A percentile compares a stretch with the other conserved stretches of the same genome.
phyloP scores from a whole-genome alignment of 2,797 vertebrate genomes.

The Rhincodon typus region DNA sequence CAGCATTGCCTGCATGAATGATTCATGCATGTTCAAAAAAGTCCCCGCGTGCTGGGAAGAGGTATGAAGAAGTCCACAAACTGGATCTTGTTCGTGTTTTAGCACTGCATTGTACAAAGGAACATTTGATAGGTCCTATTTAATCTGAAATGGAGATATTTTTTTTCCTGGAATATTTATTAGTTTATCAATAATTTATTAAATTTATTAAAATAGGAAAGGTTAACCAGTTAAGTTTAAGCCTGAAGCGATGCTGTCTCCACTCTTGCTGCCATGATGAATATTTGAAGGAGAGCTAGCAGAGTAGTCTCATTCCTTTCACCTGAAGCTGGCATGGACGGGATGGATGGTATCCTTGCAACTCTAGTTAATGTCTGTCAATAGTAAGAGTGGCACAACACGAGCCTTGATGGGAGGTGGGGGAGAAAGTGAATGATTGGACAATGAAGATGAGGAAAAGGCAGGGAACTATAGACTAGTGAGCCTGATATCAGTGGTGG shows the following conservation, averaged over 20 bases:
- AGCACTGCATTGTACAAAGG: background rate
- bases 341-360: background rate
- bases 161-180: too few relatives aligned
- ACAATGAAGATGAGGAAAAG: background rate
- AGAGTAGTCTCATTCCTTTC: background rate
- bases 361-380: background rate
- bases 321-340: background rate
- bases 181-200: background rate
- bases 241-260: background rate
- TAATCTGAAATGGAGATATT: background rate
- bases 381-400: background rate
- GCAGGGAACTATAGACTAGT: too few relatives aligned
- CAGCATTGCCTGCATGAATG: background rate
- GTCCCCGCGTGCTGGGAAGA: background rate
- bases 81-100: background rate
- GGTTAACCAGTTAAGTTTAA: background rate
- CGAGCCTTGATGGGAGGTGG: too few relatives aligned
- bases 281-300: background rate
- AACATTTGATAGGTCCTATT: background rate
- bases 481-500: too few relatives aligned
- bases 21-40: background rate
- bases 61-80: background rate
- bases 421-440: background rate
- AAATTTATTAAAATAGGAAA: background rate
- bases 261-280: background rate